Evolutionary conservation across 2,888 invertebrate species (phyloP), one percentile per base, ranked within the genome.

Genomic region (Seladonia tumulorum): DNA sequence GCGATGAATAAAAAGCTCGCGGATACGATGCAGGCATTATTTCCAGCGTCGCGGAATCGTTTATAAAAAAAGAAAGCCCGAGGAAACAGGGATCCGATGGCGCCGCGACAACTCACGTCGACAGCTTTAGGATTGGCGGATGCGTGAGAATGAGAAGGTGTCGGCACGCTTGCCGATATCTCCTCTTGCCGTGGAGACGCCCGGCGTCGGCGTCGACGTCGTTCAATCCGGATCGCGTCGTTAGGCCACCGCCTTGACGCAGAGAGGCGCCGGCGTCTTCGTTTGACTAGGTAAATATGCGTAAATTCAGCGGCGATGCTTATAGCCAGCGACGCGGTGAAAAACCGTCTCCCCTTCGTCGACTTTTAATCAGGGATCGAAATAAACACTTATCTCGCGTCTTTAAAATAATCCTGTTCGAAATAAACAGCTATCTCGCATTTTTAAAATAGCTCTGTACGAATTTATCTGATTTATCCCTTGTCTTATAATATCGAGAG

Each of bases 241-340:
- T 78, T 82, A 78, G 25, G n/a, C 81, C 25, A 63, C 75, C 74
- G 80, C 81, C 87, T 86, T 87, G 82, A 84, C 75, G 89, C 81
- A 75, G 71, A 60, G 79, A 88, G 91, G 90, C 91, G 91, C 90
- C 91, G 89, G 89, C 90, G 89, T 91, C 89, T 87, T 82, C 86
- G 85, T 76, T 88, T 77, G 85, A 74, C 87, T 88, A 87, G 77
- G 80, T 92, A 92, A 92, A 92, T 93, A 93, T 82, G 85, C 90
- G 90, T 92, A 92, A 92, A 92, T 92, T 87, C 81, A 35, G 49
- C 75, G 63, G 76, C 79, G 89, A 90, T 91, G 87, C 80, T 87
- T 89, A 45, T 71, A 89, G 88, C 85, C 66, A 10, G 18, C 66
- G 18, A 83, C 85, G 71, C 71, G 77, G 74, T 86, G 83, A 79